Conservation (phyloP, 2,797 vertebrate genomes). For the Antrozous pallidus region DNA sequence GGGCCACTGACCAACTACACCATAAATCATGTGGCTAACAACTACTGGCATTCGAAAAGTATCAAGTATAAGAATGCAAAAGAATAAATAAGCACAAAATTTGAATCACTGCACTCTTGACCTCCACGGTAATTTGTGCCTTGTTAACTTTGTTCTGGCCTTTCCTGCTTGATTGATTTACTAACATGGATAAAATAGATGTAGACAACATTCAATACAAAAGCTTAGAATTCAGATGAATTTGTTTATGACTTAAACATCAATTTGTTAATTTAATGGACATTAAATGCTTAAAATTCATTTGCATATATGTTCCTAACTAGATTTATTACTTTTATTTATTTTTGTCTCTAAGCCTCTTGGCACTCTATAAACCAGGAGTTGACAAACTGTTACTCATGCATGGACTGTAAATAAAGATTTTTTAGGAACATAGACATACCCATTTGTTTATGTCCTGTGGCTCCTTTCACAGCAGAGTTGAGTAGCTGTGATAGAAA, state of each 20-base stretch:
- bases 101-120: background rate
- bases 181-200: background rate
- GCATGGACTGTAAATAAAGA: background rate
- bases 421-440: background rate
- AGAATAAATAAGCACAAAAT: background rate
- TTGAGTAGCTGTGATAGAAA: background rate
- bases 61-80: background rate
- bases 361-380: background rate
- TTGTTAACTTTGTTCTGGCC: constrained; percentile 8
- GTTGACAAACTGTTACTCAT: background rate
- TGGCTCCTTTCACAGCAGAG: background rate
- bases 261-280: background rate
- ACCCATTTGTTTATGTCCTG: background rate
- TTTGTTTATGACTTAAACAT: background rate
- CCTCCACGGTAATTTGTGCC: background rate
- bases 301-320: background rate
- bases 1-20: background rate
- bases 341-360: background rate
- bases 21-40: background rate
- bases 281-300: background rate
- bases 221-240: background rate
- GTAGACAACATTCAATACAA: background rate
- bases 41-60: background rate
- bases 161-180: constrained; percentile 9
- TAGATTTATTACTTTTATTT: background rate